A percentile compares a stretch with the other conserved stretches of the same genome.
These are phyloP conservation scores for Amaurobius ferox DNA, from an alignment of 2,888 invertebrate species.

Conservation along the genomic window DNA sequence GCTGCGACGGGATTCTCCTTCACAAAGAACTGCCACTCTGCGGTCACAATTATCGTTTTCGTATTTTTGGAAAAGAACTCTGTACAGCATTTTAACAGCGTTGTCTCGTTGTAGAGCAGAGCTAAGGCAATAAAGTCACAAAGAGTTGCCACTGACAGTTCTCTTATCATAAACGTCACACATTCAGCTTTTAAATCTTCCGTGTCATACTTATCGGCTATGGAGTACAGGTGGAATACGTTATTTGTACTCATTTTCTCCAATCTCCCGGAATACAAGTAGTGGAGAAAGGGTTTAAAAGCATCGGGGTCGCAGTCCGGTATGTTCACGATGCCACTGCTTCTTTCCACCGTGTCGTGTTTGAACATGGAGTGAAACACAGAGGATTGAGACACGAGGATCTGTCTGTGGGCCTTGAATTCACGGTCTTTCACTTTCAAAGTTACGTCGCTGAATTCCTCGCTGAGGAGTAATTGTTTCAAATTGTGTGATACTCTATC, in stretches of 20 bases:
- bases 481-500: too few relatives aligned
- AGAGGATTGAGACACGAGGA: conserved; percentile 18
- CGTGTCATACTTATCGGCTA: conserved; percentile 15
- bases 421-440: neutral
- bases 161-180: neutral
- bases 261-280: conserved; percentile 14
- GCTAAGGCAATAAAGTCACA: neutral
- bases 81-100: neutral
- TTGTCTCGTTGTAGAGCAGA: neutral
- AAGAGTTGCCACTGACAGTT: neutral
- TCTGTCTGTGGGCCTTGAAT: conserved; percentile 18
- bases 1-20: neutral
- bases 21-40: neutral
- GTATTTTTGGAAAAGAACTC: neutral
- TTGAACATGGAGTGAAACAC: conserved; percentile 44
- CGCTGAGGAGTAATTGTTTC: too few relatives aligned
- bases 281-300: conserved; percentile 12
- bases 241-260: neutral
- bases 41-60: neutral
- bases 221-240: neutral
- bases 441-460: neutral
- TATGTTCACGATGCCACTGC: neutral
- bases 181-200: neutral
- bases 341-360: conserved; percentile 7
- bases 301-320: neutral